phyloP scores from a whole-genome alignment of 2,797 vertebrate species.

The Sebastes minor region DNA sequence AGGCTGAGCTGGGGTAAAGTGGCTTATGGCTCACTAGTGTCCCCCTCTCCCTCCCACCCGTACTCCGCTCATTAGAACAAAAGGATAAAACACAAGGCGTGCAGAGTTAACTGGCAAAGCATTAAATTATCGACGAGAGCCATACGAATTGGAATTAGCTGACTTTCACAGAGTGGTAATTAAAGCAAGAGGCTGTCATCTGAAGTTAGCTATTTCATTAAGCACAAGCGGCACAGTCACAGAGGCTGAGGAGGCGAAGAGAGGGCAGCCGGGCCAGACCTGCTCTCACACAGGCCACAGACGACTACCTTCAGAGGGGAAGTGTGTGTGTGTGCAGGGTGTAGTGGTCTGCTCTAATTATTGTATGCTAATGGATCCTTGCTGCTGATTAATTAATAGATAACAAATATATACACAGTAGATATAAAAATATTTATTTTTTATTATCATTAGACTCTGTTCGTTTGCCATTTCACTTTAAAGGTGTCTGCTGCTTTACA shows the following conservation, averaged over 20 bases:
- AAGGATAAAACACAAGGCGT: conserved; percentile 35
- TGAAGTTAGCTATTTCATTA: conserved; percentile 58
- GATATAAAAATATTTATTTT: too few relatives aligned
- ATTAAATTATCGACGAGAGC: conserved; percentile 47
- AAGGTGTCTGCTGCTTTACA: background rate
- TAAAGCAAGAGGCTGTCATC: conserved; percentile 47
- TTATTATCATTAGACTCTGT: background rate
- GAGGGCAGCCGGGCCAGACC: background rate
- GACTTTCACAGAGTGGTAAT: conserved; percentile 52
- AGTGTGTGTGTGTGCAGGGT: background rate
- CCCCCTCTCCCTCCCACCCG: background rate
- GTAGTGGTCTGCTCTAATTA: background rate
- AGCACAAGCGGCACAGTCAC: conserved; percentile 14
- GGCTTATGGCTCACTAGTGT: conserved; percentile 29
- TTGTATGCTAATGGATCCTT: background rate
- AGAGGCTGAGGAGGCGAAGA: background rate
- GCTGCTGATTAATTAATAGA: conserved; percentile 36
- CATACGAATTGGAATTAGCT: conserved; percentile 47
- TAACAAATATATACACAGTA: background rate
- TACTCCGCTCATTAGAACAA: conserved; percentile 35
- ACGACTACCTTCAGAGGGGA: background rate
- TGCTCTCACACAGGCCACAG: background rate
- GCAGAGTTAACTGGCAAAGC: conserved; percentile 51
- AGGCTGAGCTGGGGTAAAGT: conserved; percentile 28
- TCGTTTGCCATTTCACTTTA: background rate